Conservation (phyloP, 2,888 invertebrate genomes). For the Ischnus inquisitorius region DNA sequence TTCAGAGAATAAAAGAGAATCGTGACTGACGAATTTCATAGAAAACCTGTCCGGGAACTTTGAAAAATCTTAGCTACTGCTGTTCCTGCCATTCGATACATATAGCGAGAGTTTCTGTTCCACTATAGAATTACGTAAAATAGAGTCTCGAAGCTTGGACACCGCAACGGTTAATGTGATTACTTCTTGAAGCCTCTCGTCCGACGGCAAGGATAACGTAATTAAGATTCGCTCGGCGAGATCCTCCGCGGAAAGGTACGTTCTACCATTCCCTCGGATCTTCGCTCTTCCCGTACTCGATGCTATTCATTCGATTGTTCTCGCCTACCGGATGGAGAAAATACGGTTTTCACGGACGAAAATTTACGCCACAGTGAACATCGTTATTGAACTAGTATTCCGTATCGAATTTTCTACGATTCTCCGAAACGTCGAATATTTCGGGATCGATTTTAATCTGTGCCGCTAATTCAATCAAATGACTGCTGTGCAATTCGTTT, state of each 20-base stretch:
- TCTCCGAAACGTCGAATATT: background rate
- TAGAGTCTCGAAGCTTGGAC: slow-evolving; percentile 1
- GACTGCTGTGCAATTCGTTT: background rate
- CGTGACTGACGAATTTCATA: slow-evolving; percentile 1
- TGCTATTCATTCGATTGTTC: slow-evolving; percentile 16
- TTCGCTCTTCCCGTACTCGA: slow-evolving; percentile 1
- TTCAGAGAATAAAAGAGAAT: background rate
- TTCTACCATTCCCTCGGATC: slow-evolving; percentile 26
- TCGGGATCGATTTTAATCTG: background rate
- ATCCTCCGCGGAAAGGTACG: slow-evolving; percentile 13
- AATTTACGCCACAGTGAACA: background rate
- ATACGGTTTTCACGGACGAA: background rate
- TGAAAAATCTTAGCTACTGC: background rate
- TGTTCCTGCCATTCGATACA: background rate
- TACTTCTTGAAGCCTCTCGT: slow-evolving; percentile 16
- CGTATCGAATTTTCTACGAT: background rate
- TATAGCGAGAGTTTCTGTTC: background rate
- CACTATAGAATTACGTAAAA: background rate
- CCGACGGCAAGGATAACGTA: slow-evolving; percentile 19
- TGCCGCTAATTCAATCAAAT: background rate
- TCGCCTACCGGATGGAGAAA: slow-evolving; percentile 19
- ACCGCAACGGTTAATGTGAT: slow-evolving; percentile 9
- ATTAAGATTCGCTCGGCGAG: slow-evolving; percentile 35
- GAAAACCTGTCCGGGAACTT: background rate
- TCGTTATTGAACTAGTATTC: background rate